These are phyloP conservation scores for Camponotus pennsylvanicus DNA, from an alignment of 1,140 invertebrate genomes.

Conservation along the genomic window DNA sequence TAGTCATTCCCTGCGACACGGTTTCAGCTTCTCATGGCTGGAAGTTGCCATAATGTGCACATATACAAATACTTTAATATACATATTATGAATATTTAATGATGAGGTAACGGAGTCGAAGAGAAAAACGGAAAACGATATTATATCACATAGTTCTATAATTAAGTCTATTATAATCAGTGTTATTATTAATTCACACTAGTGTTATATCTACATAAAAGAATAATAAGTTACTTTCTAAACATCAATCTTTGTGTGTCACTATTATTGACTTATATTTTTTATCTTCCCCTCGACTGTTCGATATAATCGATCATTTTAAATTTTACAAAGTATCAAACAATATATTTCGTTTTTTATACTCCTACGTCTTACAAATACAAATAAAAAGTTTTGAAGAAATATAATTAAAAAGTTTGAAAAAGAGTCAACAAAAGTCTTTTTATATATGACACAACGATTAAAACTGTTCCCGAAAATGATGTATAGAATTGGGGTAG, in stretches of 20 bases:
- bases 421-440: background rate
- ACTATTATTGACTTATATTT: background rate
- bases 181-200: too few relatives aligned
- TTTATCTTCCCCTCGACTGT: background rate
- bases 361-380: background rate
- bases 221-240: background rate
- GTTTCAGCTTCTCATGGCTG: constrained; percentile 2
- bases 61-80: constrained; percentile 9
- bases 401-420: background rate
- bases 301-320: background rate
- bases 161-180: too few relatives aligned
- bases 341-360: background rate
- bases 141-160: background rate
- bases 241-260: background rate
- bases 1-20: constrained; percentile 1
- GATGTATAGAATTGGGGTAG: background rate
- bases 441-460: background rate
- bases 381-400: background rate
- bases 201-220: too few relatives aligned
- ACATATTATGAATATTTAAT: constrained; percentile 7
- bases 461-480: constrained; percentile 18
- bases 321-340: background rate
- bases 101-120: background rate
- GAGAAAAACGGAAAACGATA: background rate
- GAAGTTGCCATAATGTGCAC: background rate